Conservation (phyloP, 2,888 invertebrate species). For the Drosophila ochracea region DNA sequence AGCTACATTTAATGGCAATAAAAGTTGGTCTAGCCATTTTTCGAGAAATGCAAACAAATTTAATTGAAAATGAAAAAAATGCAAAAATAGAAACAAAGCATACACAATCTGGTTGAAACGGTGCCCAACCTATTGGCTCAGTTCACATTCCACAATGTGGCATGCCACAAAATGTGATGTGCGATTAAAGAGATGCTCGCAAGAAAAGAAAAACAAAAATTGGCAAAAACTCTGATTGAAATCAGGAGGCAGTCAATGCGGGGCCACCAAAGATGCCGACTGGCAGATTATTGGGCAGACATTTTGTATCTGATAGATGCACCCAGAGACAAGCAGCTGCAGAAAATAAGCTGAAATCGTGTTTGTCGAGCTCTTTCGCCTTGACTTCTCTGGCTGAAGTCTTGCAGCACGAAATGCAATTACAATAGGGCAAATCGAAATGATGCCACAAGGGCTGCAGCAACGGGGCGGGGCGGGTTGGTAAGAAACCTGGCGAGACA, state of each 20-base stretch:
- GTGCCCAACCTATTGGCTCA: constrained; percentile 22
- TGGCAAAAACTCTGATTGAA: constrained; percentile 63
- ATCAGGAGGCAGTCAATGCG: constrained; percentile 63
- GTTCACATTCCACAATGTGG: constrained; percentile 46
- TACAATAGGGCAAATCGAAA: constrained; percentile 72
- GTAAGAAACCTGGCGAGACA: constrained; percentile 10
- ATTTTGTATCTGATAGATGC: constrained; percentile 30
- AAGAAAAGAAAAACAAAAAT: constrained; percentile 26
- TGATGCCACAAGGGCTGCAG: constrained; percentile 23
- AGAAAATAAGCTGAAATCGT: constrained; percentile 52
- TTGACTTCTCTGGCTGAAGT: constrained; percentile 37
- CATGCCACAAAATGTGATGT: constrained; percentile 59
- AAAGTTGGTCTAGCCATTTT: neutral
- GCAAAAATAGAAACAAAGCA: neutral
- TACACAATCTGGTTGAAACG: neutral
- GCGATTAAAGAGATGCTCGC: constrained; percentile 53
- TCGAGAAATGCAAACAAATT: neutral
- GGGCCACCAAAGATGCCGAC: constrained; percentile 77
- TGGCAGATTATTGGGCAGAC: constrained; percentile 62
- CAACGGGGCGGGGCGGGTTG: neutral
- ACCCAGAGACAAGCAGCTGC: constrained; percentile 20
- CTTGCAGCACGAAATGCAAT: constrained; percentile 80
- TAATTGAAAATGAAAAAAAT: neutral
- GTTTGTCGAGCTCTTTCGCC: constrained; percentile 37
- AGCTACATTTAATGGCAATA: neutral